phyloP scores from a whole-genome alignment of 1,140 invertebrate species.

The Elymnias hypermnestra region DNA sequence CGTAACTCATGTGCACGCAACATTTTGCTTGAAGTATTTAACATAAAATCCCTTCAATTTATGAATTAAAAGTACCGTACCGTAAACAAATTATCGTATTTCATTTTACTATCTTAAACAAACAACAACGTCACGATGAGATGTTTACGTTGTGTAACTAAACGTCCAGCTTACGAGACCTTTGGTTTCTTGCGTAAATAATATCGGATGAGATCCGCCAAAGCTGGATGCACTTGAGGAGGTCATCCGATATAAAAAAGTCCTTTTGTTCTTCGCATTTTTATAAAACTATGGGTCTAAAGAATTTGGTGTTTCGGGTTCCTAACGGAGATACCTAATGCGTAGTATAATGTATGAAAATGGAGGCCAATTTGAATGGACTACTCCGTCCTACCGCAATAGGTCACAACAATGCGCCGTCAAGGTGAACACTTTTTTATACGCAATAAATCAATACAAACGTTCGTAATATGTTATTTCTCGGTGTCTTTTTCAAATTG shows the following conservation, averaged over 20 bases:
- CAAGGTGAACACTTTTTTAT: slow-evolving; percentile 33
- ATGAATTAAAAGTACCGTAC: slow-evolving; percentile 5
- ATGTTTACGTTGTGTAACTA: slow-evolving; percentile 19
- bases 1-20: too few relatives aligned
- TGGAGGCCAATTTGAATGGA: slow-evolving; percentile 11
- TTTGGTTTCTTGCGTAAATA: slow-evolving; percentile 8
- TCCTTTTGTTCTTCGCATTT: not conserved
- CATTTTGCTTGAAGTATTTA: too few relatives aligned
- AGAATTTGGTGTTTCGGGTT: not conserved
- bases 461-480: not conserved
- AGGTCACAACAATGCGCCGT: slow-evolving; percentile 26
- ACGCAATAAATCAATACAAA: slow-evolving; percentile 15
- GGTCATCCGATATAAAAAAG: slow-evolving; percentile 8
- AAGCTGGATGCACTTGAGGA: slow-evolving; percentile 24
- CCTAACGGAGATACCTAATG: slow-evolving; percentile 8
- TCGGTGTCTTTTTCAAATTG: too few relatives aligned
- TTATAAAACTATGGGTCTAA: not conserved
- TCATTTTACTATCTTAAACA: slow-evolving; percentile 1
- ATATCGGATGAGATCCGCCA: slow-evolving; percentile 13
- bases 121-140: slow-evolving; percentile 2
- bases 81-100: slow-evolving; percentile 8
- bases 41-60: not conserved
- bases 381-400: slow-evolving; percentile 40
- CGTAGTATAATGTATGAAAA: slow-evolving; percentile 4
- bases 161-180: slow-evolving; percentile 19